Evolutionary conservation across 2,888 invertebrate genomes (phyloP), one percentile per base, ranked within the genome.

Genomic region (Ophonus ardosiacus): DNA sequence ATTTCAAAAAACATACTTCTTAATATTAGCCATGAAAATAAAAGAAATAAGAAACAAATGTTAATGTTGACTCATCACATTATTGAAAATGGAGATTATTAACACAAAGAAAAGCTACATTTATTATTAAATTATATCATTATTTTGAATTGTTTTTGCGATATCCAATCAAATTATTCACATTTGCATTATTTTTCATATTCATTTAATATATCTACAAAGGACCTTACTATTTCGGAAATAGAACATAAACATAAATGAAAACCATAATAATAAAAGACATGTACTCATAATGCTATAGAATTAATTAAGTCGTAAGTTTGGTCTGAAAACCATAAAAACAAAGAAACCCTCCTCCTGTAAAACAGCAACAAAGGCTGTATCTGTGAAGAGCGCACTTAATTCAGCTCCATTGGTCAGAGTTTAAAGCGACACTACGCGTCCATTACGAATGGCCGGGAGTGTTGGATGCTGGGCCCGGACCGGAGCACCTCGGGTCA

Each of bases 351-450:
- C 43, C 43, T 74, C 43, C 43, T 74, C 71, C n/a, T 40, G 38
- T 31, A 74, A 74, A 15, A 74, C 43, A 21, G 17, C 15, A 74
- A 74, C 71, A 74, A 68, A 74, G 71, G 18, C 71, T 6, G 68
- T 68, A 68, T 68, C 71, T 43, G 71, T 74, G 71, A 74, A 74
- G 71, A 74, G 71, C 43, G 17, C 71, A 74, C 71, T 74, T 43
- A 43, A 74, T 74, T 74, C 71, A 43, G 71, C 18, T 74, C 71
- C 71, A 74, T 74, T 78, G 78, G 56, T 78, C 57, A 78, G 78
- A 59, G 24, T 78, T 78, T 78, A 78, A 78, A 78, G 56, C 78
- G 78, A 78, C 31, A 78, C 78, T 59, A 17, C 31, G 59, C 78
- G 24, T 78, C 78, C 78, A 78, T 78, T 78, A 78, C 38, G 59